Evolutionary conservation across 1,140 invertebrate species (phyloP).

Genomic region (Drosophila guanche): DNA sequence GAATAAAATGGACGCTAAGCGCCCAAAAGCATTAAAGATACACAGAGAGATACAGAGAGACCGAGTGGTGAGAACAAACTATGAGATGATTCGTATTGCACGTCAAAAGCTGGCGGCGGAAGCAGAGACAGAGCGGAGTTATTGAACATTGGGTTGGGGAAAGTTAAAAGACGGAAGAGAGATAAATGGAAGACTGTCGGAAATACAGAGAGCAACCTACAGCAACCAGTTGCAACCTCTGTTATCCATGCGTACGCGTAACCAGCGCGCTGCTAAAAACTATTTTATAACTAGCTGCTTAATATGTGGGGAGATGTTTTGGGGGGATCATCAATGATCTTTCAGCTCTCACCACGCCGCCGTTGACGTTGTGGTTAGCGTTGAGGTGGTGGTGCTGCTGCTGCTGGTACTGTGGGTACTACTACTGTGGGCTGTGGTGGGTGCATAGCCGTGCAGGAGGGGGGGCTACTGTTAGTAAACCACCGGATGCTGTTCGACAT

Average conservation of each 20-base stretch:
- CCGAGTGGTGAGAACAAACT: constrained; percentile 45
- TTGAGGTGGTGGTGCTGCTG: constrained; percentile 26
- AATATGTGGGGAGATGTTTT: constrained; percentile 39
- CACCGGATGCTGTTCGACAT: constrained; percentile 82
- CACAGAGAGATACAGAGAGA: constrained; percentile 25
- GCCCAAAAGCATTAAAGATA: constrained; percentile 53
- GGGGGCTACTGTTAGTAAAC: constrained; percentile 83
- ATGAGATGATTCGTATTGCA: constrained; percentile 77
- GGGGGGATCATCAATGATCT: constrained; percentile 20
- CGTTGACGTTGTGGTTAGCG: constrained; percentile 47
- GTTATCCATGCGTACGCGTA: constrained; percentile 38
- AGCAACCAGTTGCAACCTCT: too few species aligned
- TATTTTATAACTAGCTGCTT: constrained; percentile 74
- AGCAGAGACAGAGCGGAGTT: constrained; percentile 17
- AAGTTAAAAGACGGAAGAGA: constrained; percentile 16
- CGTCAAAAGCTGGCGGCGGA: constrained; percentile 59
- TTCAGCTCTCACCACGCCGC: constrained; percentile 60
- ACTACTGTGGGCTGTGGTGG: constrained; percentile 42
- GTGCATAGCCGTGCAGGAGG: constrained; percentile 67
- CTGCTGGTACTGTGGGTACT: constrained; percentile 32
- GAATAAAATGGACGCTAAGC: constrained; percentile 65
- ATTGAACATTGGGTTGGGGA: neutral
- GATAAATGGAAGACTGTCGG: constrained; percentile 15
- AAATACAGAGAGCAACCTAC: constrained; percentile 8
- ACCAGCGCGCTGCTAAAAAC: constrained; percentile 66